phyloP scores from a whole-genome alignment of 2,797 vertebrate species.

The Discoglossus pictus region DNA sequence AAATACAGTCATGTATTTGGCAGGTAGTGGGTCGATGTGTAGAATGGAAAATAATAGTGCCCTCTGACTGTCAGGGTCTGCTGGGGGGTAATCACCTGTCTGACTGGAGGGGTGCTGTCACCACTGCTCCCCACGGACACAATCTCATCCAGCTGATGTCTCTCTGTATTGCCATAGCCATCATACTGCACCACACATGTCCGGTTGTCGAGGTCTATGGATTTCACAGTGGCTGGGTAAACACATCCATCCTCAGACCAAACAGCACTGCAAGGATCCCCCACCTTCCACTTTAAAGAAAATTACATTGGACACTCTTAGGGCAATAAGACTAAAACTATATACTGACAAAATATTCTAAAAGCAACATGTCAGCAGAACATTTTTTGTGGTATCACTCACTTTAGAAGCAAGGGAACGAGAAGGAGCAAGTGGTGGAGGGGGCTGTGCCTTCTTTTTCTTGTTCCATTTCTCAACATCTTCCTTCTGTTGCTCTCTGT shows the following conservation, averaged over 20 bases:
- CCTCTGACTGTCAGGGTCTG: not conserved
- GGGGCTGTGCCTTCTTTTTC: slow-evolving; percentile 41
- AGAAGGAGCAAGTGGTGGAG: slow-evolving; percentile 20
- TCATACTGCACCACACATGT: slow-evolving; percentile 58
- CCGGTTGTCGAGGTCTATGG: slow-evolving; percentile 60
- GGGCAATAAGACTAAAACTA: not conserved
- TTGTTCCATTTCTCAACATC: slow-evolving; percentile 44
- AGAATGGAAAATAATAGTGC: no score
- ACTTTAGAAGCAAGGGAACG: slow-evolving; percentile 32
- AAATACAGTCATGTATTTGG: no score
- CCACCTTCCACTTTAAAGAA: slow-evolving; percentile 57
- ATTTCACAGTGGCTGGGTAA: slow-evolving; percentile 63
- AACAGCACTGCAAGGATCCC: slow-evolving; percentile 59
- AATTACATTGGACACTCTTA: no score
- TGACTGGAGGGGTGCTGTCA: slow-evolving; percentile 41
- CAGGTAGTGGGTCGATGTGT: no score
- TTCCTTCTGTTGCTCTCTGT: slow-evolving; percentile 34
- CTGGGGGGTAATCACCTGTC: slow-evolving; percentile 29
- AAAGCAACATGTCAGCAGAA: no score
- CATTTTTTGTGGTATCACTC: slow-evolving; percentile 7
- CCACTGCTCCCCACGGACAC: slow-evolving; percentile 48
- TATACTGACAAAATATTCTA: no score
- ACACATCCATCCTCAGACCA: slow-evolving; percentile 63
- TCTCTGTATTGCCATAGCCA: slow-evolving; percentile 59
- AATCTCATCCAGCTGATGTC: slow-evolving; percentile 48